Evolutionary conservation across 2,888 invertebrate species (phyloP), one percentile per base, ranked within the genome.

Genomic region (Cremastobaeus sp.): DNA sequence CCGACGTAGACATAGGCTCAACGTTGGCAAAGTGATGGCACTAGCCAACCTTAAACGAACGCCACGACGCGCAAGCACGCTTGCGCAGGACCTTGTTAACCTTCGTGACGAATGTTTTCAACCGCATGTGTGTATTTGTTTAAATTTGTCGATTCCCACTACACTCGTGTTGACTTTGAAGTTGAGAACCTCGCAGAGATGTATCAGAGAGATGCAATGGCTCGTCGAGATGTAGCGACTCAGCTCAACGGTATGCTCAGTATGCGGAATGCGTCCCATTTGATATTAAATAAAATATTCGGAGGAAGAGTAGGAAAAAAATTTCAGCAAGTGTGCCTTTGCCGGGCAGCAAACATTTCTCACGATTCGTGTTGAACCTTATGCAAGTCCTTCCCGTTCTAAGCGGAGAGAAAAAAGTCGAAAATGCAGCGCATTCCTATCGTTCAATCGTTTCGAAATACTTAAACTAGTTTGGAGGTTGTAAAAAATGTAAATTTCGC

Each of bases 221-320:
- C 70, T 75, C 48, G 45, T 43, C 47, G 74, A 66, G 64, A 69
- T 55, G 66, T 60, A 69, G 77, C 75, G 69, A 76, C 54, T 69
- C 57, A 73, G 66, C 71, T 79, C 77, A 73, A 79, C 80, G 82
- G 83, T 81, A 84, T 80, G 82, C 80, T 83, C 81, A 78, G 82
- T 82, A 83, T 84, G 83, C 82, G 78, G 79, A 78, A 81, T 79
- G 82, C 80, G 78, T 82, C 83, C 82, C 81, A 66, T 83, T 83
- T 83, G 81, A 84, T 84, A 86, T 86, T 85, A 86, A 86, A 84
- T 85, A 80, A 84, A 84, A 84, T 84, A 85, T 85, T 83, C 78
- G 79, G 60, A 75, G 45, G 59, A 72, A 54, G 57, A 45, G 54
- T 43, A 30, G 57, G 62, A 74, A 62, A 54, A 57, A 74, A 76